These are phyloP conservation scores for Euschistus heros DNA, from an alignment of 1,140 invertebrate species.

Conservation along the genomic window DNA sequence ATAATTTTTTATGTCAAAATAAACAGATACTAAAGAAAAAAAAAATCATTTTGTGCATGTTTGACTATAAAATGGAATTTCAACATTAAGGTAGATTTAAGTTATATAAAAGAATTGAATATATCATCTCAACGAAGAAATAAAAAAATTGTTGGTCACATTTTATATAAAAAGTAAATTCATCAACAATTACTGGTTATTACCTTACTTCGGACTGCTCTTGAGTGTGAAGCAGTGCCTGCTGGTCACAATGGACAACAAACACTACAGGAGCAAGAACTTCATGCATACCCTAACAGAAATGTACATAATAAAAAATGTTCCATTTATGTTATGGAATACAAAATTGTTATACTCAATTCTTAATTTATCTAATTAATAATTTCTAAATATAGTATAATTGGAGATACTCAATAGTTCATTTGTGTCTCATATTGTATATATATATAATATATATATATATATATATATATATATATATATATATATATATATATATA, in stretches of 20 bases:
- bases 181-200: constrained; percentile 2
- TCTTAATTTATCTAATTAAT: neutral
- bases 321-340: too few relatives aligned
- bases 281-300: constrained; percentile 66
- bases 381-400: neutral
- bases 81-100: neutral
- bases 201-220: constrained; percentile 34
- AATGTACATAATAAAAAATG: neutral
- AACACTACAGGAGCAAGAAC: constrained; percentile 64
- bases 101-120: constrained; percentile 20
- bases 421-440: too few relatives aligned
- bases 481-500: too few relatives aligned
- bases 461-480: too few relatives aligned
- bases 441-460: too few relatives aligned
- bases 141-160: too few relatives aligned
- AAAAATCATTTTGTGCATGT: too few relatives aligned
- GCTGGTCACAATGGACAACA: constrained; percentile 59
- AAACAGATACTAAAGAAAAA: too few relatives aligned
- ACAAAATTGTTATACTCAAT: too few relatives aligned
- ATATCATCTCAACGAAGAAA: neutral
- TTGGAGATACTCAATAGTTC: too few relatives aligned
- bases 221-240: constrained; percentile 44
- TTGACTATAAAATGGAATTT: too few relatives aligned
- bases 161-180: neutral
- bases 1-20: too few relatives aligned